A percentile compares a stretch with the other conserved stretches of the same genome.
phyloP scores from a whole-genome alignment of 2,888 invertebrate genomes.

The Stramonita haemastoma region DNA sequence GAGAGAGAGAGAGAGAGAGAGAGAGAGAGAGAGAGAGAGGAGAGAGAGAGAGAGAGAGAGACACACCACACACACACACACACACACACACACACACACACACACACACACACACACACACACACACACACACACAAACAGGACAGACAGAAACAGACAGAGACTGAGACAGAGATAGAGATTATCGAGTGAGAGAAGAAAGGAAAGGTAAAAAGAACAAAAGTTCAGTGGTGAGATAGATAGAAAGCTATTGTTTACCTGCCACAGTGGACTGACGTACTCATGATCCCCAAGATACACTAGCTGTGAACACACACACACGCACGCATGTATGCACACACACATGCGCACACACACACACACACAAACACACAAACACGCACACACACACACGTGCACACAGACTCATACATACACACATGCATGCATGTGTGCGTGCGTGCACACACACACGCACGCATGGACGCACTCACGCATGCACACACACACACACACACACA shows the following conservation, averaged over 20 bases:
- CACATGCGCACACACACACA: neutral
- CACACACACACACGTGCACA: neutral
- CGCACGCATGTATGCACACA: neutral
- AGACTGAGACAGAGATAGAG: neutral
- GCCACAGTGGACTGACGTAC: slow-evolving; percentile 68
- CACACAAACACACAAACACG: neutral
- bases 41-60: neutral
- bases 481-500: slow-evolving; percentile 8
- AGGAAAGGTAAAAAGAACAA: neutral
- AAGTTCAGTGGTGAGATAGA: neutral
- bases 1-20: neutral
- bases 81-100: neutral
- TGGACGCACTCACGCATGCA: neutral
- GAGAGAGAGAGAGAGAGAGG: neutral
- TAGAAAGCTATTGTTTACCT: slow-evolving; percentile 48
- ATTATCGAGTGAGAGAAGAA: neutral
- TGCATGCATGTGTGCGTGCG: neutral
- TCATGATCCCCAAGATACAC: slow-evolving; percentile 66
- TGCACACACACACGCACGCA: neutral
- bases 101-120: neutral
- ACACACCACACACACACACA: slow-evolving; percentile 12
- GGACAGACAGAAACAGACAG: neutral
- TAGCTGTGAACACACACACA: slow-evolving; percentile 57
- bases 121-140: neutral
- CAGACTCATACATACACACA: neutral